A percentile compares a stretch with the other conserved stretches of the same genome.
Evolutionary conservation across 2,113 vertebrate species (phyloP).

Genomic region (Perca flavescens): DNA sequence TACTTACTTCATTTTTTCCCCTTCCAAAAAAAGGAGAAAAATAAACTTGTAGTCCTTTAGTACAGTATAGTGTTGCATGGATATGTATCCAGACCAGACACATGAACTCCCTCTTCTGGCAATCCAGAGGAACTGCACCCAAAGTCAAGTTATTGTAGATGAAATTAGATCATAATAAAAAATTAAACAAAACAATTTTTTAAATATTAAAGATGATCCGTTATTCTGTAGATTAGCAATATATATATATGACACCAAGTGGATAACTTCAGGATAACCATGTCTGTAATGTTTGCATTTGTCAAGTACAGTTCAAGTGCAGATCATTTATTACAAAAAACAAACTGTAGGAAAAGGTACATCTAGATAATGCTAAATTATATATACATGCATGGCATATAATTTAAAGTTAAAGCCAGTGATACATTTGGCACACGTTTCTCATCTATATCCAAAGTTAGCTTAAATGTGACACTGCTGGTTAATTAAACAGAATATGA

Average conservation of each 20-base stretch:
- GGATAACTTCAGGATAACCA: conserved; percentile 1
- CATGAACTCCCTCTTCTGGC: conserved; percentile 52
- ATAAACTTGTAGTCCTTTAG: not conserved
- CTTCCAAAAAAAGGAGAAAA: not conserved
- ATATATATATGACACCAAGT: conserved; percentile 7
- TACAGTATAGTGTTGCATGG: not conserved
- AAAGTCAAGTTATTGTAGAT: not conserved
- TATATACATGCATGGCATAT: not conserved
- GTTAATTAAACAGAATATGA: not conserved
- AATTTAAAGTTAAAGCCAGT: conserved; percentile 27
- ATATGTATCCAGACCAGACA: not conserved
- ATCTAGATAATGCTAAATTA: conserved; percentile 12
- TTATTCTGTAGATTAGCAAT: conserved; percentile 30
- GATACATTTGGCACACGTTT: conserved; percentile 9
- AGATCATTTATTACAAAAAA: conserved; percentile 36
- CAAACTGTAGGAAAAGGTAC: conserved; percentile 18
- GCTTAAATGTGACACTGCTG: not conserved
- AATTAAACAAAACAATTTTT: not conserved
- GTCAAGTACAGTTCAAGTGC: conserved; percentile 32
- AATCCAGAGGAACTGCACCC: conserved; percentile 24
- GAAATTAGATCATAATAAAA: not conserved
- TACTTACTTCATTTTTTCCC: not conserved
- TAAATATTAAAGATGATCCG: not conserved
- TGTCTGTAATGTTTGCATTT: not conserved
- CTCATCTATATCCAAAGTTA: conserved; percentile 6